Evolutionary conservation across 2,113 vertebrate genomes (phyloP).

Genomic region (Xenopus borealis): DNA sequence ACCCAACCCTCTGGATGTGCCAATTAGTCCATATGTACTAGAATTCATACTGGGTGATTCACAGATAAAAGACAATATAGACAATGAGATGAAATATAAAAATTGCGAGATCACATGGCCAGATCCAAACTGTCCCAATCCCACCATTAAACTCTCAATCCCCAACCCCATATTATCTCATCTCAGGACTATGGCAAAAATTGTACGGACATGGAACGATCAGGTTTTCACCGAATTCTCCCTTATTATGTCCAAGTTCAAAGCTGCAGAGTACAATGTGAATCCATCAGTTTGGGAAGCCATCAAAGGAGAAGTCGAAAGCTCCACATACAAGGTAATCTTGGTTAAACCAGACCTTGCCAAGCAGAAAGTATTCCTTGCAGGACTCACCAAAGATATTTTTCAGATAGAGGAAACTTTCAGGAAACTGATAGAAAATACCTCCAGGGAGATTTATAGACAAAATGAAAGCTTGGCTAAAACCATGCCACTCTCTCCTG

Average conservation of each 20-base stretch:
- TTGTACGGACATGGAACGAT: conserved; percentile 67
- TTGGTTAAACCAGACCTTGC: conserved; percentile 53
- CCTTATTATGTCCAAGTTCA: conserved; percentile 59
- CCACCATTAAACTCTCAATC: conserved; percentile 64
- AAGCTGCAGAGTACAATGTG: conserved; percentile 50
- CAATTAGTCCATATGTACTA: conserved; percentile 61
- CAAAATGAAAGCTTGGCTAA: conserved; percentile 57
- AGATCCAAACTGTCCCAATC: conserved; percentile 4
- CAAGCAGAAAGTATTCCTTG: conserved; percentile 56
- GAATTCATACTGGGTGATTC: conserved; percentile 61
- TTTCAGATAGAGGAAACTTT: conserved; percentile 43
- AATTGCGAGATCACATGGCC: conserved; percentile 65
- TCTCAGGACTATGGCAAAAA: conserved; percentile 53
- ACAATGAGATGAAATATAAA: conserved; percentile 54
- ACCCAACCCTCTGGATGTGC: conserved; percentile 64
- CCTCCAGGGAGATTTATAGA: conserved; percentile 56
- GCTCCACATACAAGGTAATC: conserved; percentile 47
- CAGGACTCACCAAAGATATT: conserved; percentile 63
- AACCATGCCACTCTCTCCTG: conserved; percentile 53
- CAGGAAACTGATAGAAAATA: conserved; percentile 50
- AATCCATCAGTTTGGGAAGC: conserved; percentile 63
- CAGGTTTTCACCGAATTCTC: conserved; percentile 58
- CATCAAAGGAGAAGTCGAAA: conserved; percentile 50
- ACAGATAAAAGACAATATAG: conserved; percentile 55
- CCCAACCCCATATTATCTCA: conserved; percentile 55